Conservation (phyloP, 2,888 invertebrate species). For the Perithous albicinctus region DNA sequence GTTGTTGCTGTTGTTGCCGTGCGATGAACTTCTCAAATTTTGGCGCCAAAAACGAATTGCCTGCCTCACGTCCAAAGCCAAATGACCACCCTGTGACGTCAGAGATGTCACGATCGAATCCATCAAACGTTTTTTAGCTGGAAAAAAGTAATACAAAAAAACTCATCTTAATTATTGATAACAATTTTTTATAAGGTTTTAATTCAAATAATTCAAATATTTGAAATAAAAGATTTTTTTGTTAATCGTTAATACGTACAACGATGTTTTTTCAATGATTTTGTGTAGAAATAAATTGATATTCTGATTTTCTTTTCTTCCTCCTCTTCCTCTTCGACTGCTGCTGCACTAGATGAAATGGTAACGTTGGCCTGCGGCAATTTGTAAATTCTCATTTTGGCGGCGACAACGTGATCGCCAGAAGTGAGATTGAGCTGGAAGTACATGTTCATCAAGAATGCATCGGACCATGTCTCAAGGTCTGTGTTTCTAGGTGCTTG, state of each 20-base stretch:
- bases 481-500: conserved; percentile 86
- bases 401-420: conserved; percentile 85
- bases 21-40: conserved; percentile 66
- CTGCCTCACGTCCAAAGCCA: conserved; percentile 81
- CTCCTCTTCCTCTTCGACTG: conserved; percentile 77
- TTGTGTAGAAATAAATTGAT: conserved; percentile 87
- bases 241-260: conserved; percentile 82
- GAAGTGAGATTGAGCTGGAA: conserved; percentile 86
- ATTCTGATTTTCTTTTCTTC: conserved; percentile 87
- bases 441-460: conserved; percentile 86
- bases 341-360: conserved; percentile 69
- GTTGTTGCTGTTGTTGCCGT: conserved; percentile 58
- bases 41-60: conserved; percentile 80
- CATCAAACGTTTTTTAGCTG: conserved; percentile 82
- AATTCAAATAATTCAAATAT: background rate
- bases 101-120: conserved; percentile 81
- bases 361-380: conserved; percentile 84
- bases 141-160: too few relatives aligned
- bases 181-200: background rate
- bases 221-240: background rate
- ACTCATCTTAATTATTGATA: too few relatives aligned
- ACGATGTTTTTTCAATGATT: conserved; percentile 86
- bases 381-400: conserved; percentile 86
- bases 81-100: conserved; percentile 77
- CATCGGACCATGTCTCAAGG: conserved; percentile 86